Percentiles rank a stretch among this genome's conserved stretches.
Evolutionary conservation across 2,888 invertebrate species (phyloP).

Genomic region (Myathropa florea): DNA sequence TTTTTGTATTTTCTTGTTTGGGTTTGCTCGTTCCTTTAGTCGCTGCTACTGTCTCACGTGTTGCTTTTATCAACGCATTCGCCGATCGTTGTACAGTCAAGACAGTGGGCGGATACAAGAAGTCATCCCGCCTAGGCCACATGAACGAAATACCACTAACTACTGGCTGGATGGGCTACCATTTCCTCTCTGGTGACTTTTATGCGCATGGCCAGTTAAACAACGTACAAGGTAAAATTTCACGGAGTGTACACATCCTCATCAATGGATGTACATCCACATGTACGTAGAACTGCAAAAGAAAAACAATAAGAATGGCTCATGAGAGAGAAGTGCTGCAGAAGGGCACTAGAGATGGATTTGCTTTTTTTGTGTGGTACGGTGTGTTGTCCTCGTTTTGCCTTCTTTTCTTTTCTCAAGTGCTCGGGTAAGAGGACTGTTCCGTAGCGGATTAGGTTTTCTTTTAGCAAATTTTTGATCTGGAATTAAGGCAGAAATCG

Average conservation of each 20-base stretch:
- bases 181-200: neutral
- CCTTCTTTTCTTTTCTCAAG: neutral
- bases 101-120: conserved; percentile 8
- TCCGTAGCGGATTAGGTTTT: neutral
- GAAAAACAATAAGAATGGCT: neutral
- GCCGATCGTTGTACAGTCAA: neutral
- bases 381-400: neutral
- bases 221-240: neutral
- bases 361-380: neutral
- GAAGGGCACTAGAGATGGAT: neutral
- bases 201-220: conserved; percentile 11
- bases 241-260: neutral
- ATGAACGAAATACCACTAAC: neutral
- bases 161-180: neutral
- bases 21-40: neutral
- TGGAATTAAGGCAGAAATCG: neutral
- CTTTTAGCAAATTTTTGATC: neutral
- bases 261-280: neutral
- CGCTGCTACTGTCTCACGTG: neutral
- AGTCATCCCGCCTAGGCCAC: conserved; percentile 14
- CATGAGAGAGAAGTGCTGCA: neutral
- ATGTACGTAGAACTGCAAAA: neutral
- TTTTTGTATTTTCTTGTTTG: neutral
- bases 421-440: neutral
- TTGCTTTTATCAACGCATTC: neutral